Percentiles rank a stretch among this genome's conserved stretches.
Evolutionary conservation across 1,140 invertebrate genomes (phyloP).

Genomic region (Agrypnia vestita): DNA sequence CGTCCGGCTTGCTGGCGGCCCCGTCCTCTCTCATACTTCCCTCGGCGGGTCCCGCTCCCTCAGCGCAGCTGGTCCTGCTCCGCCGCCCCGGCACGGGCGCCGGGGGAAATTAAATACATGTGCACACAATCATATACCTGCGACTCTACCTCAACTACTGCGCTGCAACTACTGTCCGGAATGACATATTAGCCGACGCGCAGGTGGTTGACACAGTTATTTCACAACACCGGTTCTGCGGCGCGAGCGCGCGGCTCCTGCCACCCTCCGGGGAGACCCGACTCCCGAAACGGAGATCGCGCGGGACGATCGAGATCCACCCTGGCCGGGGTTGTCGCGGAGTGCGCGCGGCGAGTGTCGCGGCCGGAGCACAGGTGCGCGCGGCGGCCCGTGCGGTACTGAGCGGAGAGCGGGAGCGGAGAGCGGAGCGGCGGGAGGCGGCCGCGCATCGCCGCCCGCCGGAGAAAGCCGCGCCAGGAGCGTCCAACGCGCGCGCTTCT

Average conservation of each 20-base stretch:
- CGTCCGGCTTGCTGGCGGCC: constrained; percentile 55
- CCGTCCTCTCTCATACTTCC: constrained; percentile 56
- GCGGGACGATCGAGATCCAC: not conserved
- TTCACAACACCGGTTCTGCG: constrained; percentile 42
- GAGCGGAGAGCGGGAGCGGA: not conserved
- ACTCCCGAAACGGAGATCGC: not conserved
- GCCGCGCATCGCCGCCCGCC: constrained; percentile 36
- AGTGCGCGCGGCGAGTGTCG: not conserved
- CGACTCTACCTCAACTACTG: too few species aligned
- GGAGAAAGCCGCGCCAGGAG: constrained; percentile 38
- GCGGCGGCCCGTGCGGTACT: constrained; percentile 37
- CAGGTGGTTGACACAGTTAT: constrained; percentile 47
- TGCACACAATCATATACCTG: too few species aligned
- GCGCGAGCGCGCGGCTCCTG: not conserved
- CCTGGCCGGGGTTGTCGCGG: not conserved
- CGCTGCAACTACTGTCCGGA: not conserved
- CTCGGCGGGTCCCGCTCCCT: not conserved
- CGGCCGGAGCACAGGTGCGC: constrained; percentile 31
- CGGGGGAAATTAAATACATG: not conserved
- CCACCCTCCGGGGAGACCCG: not conserved
- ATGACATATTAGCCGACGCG: constrained; percentile 5
- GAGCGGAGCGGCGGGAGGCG: constrained; percentile 24
- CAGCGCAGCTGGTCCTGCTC: not conserved
- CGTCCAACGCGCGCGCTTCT: not conserved
- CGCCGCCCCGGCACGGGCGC: not conserved